A percentile compares a stretch with the other conserved stretches of the same genome.
These are phyloP conservation scores for Laodelphax striatellus DNA, from an alignment of 1,140 invertebrate species.

Conservation along the genomic window DNA sequence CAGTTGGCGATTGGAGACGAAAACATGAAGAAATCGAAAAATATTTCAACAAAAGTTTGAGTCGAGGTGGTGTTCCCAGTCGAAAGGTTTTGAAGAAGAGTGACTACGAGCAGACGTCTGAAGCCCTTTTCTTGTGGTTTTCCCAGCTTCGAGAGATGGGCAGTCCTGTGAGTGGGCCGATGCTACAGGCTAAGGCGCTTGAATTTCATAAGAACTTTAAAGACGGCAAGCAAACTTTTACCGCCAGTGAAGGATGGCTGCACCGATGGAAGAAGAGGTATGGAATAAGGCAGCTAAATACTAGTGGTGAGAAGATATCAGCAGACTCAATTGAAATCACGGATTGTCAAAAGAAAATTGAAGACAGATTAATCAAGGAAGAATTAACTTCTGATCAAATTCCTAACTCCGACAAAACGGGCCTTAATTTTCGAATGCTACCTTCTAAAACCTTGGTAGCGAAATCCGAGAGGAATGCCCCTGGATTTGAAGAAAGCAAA, in stretches of 20 bases:
- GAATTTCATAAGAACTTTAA: conserved; percentile 9
- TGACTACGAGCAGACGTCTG: neutral
- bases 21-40: no score
- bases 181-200: neutral
- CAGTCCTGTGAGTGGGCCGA: neutral
- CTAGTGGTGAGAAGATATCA: conserved; percentile 16
- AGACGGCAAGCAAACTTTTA: neutral
- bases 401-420: conserved; percentile 29
- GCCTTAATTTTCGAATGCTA: conserved; percentile 22
- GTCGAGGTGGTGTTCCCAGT: neutral
- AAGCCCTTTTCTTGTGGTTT: neutral
- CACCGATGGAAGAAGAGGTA: conserved; percentile 5
- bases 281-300: conserved; percentile 24
- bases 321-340: no score
- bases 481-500: conserved; percentile 2
- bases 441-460: conserved; percentile 21
- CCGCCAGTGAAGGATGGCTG: conserved; percentile 1
- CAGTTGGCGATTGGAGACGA: no score
- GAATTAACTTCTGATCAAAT: no score
- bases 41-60: no score
- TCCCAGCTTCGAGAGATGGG: neutral
- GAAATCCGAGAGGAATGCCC: conserved; percentile 5
- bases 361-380: no score
- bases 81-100: neutral
- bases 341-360: no score